A percentile compares a stretch with the other conserved stretches of the same genome.
phyloP scores from a whole-genome alignment of 2,797 vertebrate species.

The Clarias pachynema region DNA sequence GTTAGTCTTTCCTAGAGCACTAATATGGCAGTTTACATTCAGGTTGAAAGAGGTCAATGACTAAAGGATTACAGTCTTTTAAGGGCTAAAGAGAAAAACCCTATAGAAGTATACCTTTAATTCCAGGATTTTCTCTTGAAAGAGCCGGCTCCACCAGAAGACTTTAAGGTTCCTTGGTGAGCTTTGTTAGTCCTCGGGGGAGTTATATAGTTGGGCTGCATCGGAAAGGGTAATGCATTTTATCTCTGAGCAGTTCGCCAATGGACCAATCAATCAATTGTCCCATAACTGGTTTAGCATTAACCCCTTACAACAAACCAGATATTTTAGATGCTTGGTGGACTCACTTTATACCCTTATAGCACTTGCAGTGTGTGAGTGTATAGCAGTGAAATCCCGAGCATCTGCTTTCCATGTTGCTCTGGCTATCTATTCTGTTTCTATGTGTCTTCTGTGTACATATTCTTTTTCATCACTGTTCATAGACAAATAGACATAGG shows the following conservation, averaged over 20 bases:
- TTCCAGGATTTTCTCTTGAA: conserved; percentile 62
- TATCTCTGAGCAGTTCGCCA: conserved; percentile 9
- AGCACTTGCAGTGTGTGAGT: no score
- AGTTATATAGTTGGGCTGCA: neutral
- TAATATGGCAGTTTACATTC: conserved; percentile 25
- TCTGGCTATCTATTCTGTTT: neutral
- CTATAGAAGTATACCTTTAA: conserved; percentile 58
- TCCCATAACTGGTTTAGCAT: neutral
- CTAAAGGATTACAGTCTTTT: conserved; percentile 52
- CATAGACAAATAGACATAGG: neutral
- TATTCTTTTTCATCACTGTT: neutral
- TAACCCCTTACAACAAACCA: neutral
- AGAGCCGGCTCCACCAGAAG: conserved; percentile 53
- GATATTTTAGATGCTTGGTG: neutral
- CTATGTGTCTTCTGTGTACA: neutral
- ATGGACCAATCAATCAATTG: conserved; percentile 5
- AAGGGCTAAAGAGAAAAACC: conserved; percentile 54
- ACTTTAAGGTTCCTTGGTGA: conserved; percentile 59
- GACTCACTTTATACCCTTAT: neutral
- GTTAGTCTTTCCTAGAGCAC: neutral
- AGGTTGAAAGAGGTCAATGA: conserved; percentile 53
- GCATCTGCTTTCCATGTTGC: neutral
- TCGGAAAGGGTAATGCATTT: neutral
- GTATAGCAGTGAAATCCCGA: neutral
- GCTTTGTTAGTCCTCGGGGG: conserved; percentile 40